Evolutionary conservation across 2,888 invertebrate genomes (phyloP).

Genomic region (Fragum sueziense): DNA sequence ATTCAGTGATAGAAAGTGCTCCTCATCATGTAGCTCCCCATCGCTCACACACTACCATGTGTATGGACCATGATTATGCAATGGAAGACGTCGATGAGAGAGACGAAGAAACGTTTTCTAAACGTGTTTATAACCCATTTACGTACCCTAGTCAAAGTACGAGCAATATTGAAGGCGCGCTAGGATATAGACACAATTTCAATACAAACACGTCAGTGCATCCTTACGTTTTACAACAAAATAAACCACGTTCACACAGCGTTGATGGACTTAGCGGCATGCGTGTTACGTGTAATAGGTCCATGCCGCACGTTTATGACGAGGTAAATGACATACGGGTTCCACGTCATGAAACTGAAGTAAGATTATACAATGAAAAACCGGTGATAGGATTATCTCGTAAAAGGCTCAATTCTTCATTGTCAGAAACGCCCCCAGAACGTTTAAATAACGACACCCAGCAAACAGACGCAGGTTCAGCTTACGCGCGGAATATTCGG

Average conservation of each 20-base stretch:
- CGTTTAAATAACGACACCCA: background rate
- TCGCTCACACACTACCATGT: background rate
- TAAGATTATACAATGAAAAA: background rate
- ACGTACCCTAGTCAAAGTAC: background rate
- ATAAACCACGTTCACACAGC: background rate
- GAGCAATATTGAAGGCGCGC: background rate
- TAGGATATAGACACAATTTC: background rate
- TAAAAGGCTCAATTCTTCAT: background rate
- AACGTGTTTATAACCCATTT: background rate
- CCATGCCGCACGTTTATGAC: background rate
- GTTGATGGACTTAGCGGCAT: background rate
- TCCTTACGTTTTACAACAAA: background rate
- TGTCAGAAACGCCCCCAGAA: background rate
- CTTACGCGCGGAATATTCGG: background rate
- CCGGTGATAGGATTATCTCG: background rate
- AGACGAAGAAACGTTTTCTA: background rate
- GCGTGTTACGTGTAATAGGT: too few species aligned
- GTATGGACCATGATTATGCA: background rate
- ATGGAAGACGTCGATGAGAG: background rate
- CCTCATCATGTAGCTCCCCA: background rate
- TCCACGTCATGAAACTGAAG: background rate
- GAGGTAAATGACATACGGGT: background rate
- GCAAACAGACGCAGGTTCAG: background rate
- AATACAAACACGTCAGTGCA: background rate
- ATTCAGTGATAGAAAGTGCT: background rate